Conservation (phyloP, 2,797 vertebrate species). For the Eospalax fontanierii region DNA sequence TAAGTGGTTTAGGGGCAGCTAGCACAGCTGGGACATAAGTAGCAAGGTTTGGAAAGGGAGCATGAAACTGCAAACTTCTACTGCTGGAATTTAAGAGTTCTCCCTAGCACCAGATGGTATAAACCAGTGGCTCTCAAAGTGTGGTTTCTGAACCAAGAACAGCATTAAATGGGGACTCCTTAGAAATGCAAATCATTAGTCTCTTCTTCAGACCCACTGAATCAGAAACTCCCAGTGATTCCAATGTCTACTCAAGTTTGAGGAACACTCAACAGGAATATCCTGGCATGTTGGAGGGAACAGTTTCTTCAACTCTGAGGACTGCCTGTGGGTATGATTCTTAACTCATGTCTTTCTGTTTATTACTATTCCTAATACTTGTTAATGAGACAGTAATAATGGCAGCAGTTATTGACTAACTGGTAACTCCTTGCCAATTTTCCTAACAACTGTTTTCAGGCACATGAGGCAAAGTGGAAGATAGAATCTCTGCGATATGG, state of each 20-base stretch:
- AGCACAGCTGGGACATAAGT: background rate
- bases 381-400: background rate
- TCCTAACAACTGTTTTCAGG: background rate
- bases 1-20: background rate
- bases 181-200: background rate
- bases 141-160: background rate
- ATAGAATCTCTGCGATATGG: background rate
- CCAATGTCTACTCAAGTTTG: background rate
- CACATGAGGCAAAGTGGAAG: background rate
- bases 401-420: background rate
- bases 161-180: background rate
- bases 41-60: background rate
- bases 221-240: background rate
- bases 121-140: slow-evolving; percentile 35
- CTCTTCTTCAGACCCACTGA: background rate
- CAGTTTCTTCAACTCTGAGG: background rate
- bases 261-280: background rate
- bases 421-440: slow-evolving; percentile 8
- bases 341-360: slow-evolving; percentile 45
- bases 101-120: background rate
- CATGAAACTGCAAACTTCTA: background rate
- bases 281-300: background rate
- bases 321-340: slow-evolving; percentile 17
- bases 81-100: background rate
- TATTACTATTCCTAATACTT: background rate